Conservation (phyloP, 1,140 invertebrate species). For the Drosophila fuyamai region DNA sequence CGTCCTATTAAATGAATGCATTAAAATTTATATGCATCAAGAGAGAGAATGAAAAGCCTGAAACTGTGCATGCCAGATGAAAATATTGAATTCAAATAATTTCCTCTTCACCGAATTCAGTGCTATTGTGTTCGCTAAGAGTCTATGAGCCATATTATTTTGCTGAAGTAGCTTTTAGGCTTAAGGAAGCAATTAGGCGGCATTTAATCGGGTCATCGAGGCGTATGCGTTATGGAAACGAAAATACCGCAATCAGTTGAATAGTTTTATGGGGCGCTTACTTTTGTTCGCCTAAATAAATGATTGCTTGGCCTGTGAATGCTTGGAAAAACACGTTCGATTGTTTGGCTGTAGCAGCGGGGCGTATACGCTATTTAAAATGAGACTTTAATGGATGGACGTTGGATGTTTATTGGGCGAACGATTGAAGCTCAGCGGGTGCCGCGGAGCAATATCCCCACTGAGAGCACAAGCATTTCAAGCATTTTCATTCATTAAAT, state of each 20-base stretch:
- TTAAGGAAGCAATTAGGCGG: constrained; percentile 28
- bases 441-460: background rate
- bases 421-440: constrained; percentile 12
- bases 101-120: constrained; percentile 27
- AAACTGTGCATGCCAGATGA: constrained; percentile 7
- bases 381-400: constrained; percentile 21
- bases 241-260: constrained; percentile 20
- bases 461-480: constrained; percentile 11
- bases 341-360: constrained; percentile 32
- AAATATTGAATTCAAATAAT: constrained; percentile 17
- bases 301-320: constrained; percentile 22
- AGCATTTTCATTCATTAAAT: constrained; percentile 38
- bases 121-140: constrained; percentile 22
- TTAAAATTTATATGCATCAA: constrained; percentile 17
- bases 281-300: constrained; percentile 17
- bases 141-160: background rate
- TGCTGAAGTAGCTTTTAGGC: constrained; percentile 14
- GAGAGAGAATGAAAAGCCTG: constrained; percentile 1
- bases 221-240: constrained; percentile 30
- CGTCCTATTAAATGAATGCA: constrained; percentile 65
- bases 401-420: constrained; percentile 31
- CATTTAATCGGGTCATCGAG: constrained; percentile 10
- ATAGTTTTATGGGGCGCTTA: constrained; percentile 6
- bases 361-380: constrained; percentile 42
- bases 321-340: constrained; percentile 18